Conservation (phyloP, 2,113 vertebrate genomes). For the Rhinolophus sinicus region DNA sequence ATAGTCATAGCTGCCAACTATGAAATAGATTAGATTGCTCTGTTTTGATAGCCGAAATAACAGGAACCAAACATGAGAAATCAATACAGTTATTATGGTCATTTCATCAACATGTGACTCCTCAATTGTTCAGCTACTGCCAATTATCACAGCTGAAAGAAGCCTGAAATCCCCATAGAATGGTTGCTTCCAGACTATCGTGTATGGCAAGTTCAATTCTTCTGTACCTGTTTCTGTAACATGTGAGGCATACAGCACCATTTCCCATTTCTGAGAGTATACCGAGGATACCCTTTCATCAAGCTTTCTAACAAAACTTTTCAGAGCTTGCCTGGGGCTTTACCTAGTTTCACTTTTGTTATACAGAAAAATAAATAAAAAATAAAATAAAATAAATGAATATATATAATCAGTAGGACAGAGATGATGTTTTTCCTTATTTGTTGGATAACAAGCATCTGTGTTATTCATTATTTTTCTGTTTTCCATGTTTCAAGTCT, state of each 20-base stretch:
- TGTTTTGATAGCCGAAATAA: constrained; percentile 61
- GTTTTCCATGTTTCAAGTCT: not conserved
- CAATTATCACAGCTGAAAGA: not conserved
- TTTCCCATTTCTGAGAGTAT: not conserved
- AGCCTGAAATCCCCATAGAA: not conserved
- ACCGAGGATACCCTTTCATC: not conserved
- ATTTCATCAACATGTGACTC: constrained; percentile 44
- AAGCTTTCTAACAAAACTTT: not conserved
- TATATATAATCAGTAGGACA: not conserved
- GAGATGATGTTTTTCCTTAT: not conserved
- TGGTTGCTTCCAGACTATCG: not conserved
- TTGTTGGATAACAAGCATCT: not conserved
- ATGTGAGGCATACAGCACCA: not conserved
- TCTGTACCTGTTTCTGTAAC: not conserved
- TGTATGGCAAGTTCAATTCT: not conserved
- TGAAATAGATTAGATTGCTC: constrained; percentile 13
- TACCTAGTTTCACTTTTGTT: not conserved
- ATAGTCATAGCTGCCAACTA: not conserved
- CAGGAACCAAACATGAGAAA: not conserved
- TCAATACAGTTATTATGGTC: constrained; percentile 49
- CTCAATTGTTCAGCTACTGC: not conserved
- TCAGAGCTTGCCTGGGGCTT: not conserved
- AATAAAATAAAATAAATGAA: no score
- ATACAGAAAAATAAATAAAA: not conserved
- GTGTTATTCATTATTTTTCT: not conserved